phyloP scores from a whole-genome alignment of 2,797 vertebrate genomes.

The Numenius phaeopus region DNA sequence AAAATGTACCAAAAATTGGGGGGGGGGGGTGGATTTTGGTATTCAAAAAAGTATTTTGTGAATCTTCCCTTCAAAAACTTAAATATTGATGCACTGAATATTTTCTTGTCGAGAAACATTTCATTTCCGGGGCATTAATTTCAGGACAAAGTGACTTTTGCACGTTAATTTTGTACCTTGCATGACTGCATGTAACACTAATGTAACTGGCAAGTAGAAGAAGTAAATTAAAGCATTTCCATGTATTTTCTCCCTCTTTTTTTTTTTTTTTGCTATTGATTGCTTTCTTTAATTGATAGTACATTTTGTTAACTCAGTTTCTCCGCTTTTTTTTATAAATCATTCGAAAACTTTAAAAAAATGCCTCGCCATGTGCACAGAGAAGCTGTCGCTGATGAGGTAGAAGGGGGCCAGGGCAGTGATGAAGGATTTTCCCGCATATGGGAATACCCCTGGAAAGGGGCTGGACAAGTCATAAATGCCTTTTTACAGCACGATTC shows the following conservation, averaged over 20 bases:
- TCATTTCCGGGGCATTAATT: background rate
- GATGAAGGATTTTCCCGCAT: background rate
- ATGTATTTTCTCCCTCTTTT: background rate
- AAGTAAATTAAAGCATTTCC: background rate
- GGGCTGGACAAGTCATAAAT: fast-evolving
- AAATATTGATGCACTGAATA: background rate
- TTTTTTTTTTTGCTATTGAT: fast-evolving
- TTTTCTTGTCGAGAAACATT: background rate
- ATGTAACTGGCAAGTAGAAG: background rate
- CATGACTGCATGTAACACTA: background rate
- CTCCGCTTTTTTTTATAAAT: background rate
- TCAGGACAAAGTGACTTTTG: background rate
- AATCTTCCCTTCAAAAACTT: background rate
- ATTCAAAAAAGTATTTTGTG: background rate
- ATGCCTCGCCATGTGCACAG: background rate
- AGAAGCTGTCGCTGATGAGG: background rate
- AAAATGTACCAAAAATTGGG: background rate
- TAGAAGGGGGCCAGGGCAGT: background rate
- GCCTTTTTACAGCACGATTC: background rate
- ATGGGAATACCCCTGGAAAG: background rate
- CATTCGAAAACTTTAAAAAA: background rate
- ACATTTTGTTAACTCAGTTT: background rate
- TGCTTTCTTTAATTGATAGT: background rate
- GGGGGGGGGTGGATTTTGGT: background rate
- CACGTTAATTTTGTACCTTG: background rate